Conservation (phyloP, 2,888 invertebrate species). For the Drosophila mimica region DNA sequence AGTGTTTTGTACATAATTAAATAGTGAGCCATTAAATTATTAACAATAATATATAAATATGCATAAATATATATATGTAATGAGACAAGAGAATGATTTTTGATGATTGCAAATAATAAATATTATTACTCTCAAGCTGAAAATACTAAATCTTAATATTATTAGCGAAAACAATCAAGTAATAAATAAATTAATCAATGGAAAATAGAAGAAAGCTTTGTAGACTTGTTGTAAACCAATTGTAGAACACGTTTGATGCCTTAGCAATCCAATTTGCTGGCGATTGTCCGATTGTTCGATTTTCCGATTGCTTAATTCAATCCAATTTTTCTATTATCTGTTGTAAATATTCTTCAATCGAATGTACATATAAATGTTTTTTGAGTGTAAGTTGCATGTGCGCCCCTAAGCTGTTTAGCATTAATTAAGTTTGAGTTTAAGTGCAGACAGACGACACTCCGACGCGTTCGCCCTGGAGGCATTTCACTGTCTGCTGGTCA, state of each 20-base stretch:
- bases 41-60: too few species aligned
- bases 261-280: background rate
- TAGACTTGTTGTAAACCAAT: background rate
- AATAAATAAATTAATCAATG: background rate
- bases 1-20: background rate
- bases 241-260: background rate
- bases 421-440: conserved; percentile 75
- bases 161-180: background rate
- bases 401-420: conserved; percentile 75
- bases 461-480: conserved; percentile 31
- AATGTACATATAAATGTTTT: background rate
- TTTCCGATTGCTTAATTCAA: background rate
- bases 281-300: background rate
- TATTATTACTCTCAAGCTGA: background rate
- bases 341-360: conserved; percentile 5
- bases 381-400: conserved; percentile 8
- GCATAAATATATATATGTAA: background rate
- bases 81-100: background rate
- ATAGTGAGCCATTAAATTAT: background rate
- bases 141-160: background rate
- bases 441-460: conserved; percentile 53
- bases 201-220: background rate
- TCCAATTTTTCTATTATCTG: conserved; percentile 2
- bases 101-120: background rate
- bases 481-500: conserved; percentile 75